Percentiles rank a stretch among this genome's conserved stretches.
Evolutionary conservation across 2,113 vertebrate genomes (phyloP).

Genomic region (Acanthochromis polyacanthus): DNA sequence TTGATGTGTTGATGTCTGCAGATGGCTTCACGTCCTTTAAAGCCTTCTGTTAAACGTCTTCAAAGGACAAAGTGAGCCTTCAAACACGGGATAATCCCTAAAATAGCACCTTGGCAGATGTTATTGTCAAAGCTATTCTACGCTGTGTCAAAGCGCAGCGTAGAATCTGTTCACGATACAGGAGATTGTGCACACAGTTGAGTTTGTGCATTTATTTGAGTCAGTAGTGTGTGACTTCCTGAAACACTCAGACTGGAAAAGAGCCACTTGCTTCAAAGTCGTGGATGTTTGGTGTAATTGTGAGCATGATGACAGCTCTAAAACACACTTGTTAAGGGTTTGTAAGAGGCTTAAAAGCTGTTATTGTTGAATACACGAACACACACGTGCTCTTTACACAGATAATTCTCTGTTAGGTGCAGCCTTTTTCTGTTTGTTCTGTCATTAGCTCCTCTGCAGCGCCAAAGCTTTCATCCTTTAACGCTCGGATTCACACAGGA

Average conservation of each 20-base stretch:
- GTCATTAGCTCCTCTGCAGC: conserved; percentile 49
- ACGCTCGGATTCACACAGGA: conserved; percentile 49
- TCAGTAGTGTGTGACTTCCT: conserved; percentile 10
- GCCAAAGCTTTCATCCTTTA: conserved; percentile 39
- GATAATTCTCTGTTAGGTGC: conserved; percentile 40
- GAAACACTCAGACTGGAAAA: conserved; percentile 13
- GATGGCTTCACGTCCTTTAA: conserved; percentile 47
- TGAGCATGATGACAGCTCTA: conserved; percentile 69
- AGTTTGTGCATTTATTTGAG: not conserved
- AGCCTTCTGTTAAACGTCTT: conserved; percentile 49
- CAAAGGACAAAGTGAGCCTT: conserved; percentile 58
- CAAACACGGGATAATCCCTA: conserved; percentile 70
- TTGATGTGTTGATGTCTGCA: conserved; percentile 66
- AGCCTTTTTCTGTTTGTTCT: conserved; percentile 58
- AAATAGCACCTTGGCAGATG: conserved; percentile 67
- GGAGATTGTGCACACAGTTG: not conserved
- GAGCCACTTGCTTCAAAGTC: conserved; percentile 53
- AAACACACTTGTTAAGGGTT: conserved; percentile 54
- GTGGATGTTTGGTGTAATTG: conserved; percentile 55
- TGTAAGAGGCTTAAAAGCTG: conserved; percentile 61
- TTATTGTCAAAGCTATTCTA: conserved; percentile 4
- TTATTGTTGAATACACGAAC: conserved; percentile 48
- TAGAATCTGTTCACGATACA: not conserved
- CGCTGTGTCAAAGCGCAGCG: too few species aligned
- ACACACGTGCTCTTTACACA: conserved; percentile 29